Percentiles rank a stretch among this genome's conserved stretches.
These are phyloP conservation scores for Thamnophis elegans DNA, from an alignment of 2,797 vertebrate genomes.

Conservation along the genomic window DNA sequence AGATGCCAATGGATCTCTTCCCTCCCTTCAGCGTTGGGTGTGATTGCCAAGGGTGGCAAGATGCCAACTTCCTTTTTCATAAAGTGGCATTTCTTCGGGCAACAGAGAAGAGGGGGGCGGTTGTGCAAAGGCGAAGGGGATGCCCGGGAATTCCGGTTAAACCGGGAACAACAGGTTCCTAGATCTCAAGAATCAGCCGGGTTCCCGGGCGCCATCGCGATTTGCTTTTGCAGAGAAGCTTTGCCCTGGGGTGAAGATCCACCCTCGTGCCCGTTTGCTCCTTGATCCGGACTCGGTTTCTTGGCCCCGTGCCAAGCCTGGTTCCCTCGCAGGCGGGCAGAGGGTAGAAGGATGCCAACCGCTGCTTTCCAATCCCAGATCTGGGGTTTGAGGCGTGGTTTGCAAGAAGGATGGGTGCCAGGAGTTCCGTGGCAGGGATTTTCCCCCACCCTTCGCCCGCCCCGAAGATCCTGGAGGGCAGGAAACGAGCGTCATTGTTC, in stretches of 20 bases:
- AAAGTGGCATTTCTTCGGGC: not conserved
- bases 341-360: constrained; percentile 61
- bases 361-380: not conserved
- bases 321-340: not conserved
- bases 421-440: not conserved
- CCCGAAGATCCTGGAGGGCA: not conserved
- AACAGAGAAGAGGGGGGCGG: not conserved
- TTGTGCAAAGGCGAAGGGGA: not conserved
- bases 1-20: not conserved
- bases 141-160: not conserved
- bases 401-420: not conserved
- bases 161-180: not conserved
- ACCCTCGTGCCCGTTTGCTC: not conserved
- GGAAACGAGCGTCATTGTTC: not conserved
- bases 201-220: not conserved
- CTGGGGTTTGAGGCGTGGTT: not conserved
- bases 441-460: too few species aligned
- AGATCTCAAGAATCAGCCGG: not conserved
- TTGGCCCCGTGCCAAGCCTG: constrained; percentile 22
- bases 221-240: not conserved
- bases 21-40: not conserved
- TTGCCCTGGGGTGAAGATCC: constrained; percentile 9
- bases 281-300: not conserved
- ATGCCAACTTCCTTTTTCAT: not conserved
- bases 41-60: not conserved